Conservation (phyloP, 1,140 invertebrate species). For the Drosophila grimshawi region DNA sequence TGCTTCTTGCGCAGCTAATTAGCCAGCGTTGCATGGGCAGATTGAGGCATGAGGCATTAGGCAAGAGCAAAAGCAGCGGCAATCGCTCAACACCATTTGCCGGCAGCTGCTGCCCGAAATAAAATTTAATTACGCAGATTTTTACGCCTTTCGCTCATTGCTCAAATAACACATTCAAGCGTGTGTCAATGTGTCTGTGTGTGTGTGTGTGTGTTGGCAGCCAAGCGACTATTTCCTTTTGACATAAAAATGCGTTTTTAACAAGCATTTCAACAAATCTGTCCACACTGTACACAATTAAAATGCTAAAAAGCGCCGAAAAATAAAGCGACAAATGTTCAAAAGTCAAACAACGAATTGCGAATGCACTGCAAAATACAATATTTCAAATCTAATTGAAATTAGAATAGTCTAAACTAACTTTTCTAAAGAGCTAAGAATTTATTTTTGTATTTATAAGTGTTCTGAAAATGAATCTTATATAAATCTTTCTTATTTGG, state of each 20-base stretch:
- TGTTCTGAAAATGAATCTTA: too few relatives aligned
- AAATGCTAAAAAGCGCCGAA: constrained; percentile 68
- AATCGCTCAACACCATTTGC: constrained; percentile 74
- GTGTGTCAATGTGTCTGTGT: constrained; percentile 3
- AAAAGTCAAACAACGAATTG: neutral
- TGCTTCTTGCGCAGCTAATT: constrained; percentile 64
- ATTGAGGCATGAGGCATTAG: constrained; percentile 7
- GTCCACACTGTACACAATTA: constrained; percentile 72
- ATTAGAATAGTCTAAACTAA: too few relatives aligned
- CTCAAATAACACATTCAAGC: constrained; percentile 72
- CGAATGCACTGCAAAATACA: constrained; percentile 18
- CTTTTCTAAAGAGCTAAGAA: too few relatives aligned
- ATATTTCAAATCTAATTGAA: too few relatives aligned
- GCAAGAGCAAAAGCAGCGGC: constrained; percentile 6
- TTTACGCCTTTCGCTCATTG: constrained; percentile 76
- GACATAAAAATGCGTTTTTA: constrained; percentile 79
- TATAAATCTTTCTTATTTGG: too few relatives aligned
- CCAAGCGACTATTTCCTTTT: constrained; percentile 71
- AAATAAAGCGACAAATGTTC: constrained; percentile 12
- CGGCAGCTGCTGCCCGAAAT: constrained; percentile 66
- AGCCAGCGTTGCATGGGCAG: constrained; percentile 45
- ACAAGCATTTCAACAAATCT: constrained; percentile 82
- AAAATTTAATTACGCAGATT: constrained; percentile 82
- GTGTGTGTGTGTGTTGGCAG: constrained; percentile 10
- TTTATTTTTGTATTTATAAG: too few relatives aligned